Base-by-base conservation (phyloP, 2,888 invertebrate genomes). In the Cephus nigrinus region DNA sequence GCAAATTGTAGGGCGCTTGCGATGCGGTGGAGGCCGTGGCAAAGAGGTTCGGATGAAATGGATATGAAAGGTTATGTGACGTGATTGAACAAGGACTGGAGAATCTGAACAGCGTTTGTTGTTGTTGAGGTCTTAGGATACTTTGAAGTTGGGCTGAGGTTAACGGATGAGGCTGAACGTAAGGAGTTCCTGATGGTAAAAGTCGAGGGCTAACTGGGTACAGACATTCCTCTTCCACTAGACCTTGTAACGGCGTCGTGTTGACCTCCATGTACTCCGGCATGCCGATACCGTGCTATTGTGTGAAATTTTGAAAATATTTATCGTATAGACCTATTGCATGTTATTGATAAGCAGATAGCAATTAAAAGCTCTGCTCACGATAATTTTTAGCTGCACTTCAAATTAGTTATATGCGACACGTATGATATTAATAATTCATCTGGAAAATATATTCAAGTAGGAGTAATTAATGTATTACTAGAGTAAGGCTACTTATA, bases 281-380 rank as follows among this genome's bases (percentile, higher is more conserved):
- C 91, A 91, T 90, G 86, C 85, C 86, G 88, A 91, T 78, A 86
- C 90, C 86, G 88, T 91, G 90, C 91, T 91, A 82, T 75, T 80
- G 81, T 84, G 80, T 80, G 82, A 33, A 71, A 55, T 55, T 55
- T 55, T 9, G 23, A 55, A 55, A 55, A 15, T 55, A 23, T 55
- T 55, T 55, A 55, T 55, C 23, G 9, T 55, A 55, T 55, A 5
- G 23, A 23, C 55, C 0, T 23, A 55, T 55, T 55, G 23, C 55
- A 23, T 9, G 23, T 23, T 55, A 55, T 23, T 55, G 23, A 55
- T 23, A 55, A 23, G 55, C 55, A 55, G 55, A 55, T 55, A 23
- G 23, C 55, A 55, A 55, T 55, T 55, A 55, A 5, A 55, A 55
- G 55, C 55, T 55, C 23, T 55, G 9, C 23, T 55, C 23, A 55